Evolutionary conservation across 2,797 vertebrate species (phyloP).

Genomic region (Lutjanus campechanus): DNA sequence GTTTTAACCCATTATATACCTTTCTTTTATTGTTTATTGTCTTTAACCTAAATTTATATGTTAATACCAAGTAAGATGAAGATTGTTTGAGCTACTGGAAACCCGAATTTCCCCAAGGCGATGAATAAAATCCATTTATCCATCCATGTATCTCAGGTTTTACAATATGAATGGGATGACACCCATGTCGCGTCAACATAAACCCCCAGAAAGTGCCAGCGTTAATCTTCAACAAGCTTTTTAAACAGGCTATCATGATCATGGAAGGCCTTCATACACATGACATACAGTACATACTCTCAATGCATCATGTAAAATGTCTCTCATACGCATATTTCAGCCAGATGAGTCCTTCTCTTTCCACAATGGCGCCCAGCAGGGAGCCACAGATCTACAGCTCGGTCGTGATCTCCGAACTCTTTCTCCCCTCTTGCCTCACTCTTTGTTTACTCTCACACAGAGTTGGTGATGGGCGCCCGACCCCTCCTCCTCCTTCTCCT

Average conservation of each 20-base stretch:
- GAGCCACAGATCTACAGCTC: constrained; percentile 56
- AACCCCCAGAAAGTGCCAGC: too few relatives aligned
- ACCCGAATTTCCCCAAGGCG: too few relatives aligned
- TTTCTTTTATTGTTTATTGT: too few relatives aligned
- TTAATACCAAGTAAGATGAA: too few relatives aligned
- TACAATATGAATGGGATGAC: background rate
- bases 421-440: constrained; percentile 59
- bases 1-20: too few relatives aligned
- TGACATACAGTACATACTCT: too few relatives aligned
- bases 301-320: background rate
- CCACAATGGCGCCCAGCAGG: constrained; percentile 39
- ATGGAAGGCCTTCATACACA: background rate
- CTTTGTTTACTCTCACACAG: constrained; percentile 86
- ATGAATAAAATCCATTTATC: background rate
- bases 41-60: too few relatives aligned
- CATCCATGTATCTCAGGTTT: background rate
- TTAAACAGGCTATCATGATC: background rate
- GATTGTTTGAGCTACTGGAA: too few relatives aligned
- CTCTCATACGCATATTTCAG: constrained; percentile 41
- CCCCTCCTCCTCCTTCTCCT: constrained; percentile 34
- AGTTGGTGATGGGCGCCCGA: constrained; percentile 77
- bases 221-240: background rate
- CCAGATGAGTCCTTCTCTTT: constrained; percentile 42
- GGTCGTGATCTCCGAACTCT: constrained; percentile 76
- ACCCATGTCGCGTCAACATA: background rate